A percentile compares a stretch with the other conserved stretches of the same genome.
phyloP scores from a whole-genome alignment of 2,888 invertebrate genomes.

The Melieria crassipennis region DNA sequence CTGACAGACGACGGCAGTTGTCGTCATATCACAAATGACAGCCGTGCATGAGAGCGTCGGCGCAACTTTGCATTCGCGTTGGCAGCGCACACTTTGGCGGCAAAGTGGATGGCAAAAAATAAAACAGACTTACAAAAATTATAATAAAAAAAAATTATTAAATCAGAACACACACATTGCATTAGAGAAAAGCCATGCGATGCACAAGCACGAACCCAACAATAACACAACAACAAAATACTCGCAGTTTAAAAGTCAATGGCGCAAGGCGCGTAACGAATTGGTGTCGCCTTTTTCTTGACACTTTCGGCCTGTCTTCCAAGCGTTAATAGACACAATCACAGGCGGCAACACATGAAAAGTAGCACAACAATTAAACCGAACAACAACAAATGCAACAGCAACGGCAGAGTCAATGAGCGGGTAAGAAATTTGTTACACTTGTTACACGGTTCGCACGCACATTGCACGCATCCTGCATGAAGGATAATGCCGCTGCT shows the following conservation, averaged over 20 bases:
- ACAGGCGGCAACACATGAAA: not conserved
- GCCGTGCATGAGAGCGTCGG: too few relatives aligned
- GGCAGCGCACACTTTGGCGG: too few relatives aligned
- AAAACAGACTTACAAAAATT: too few relatives aligned
- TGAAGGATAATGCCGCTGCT: too few relatives aligned
- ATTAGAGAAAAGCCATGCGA: too few relatives aligned
- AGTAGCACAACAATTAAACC: not conserved
- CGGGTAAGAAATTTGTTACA: conserved; percentile 37
- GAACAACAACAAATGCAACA: not conserved
- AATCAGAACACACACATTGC: too few relatives aligned
- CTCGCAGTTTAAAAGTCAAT: too few relatives aligned
- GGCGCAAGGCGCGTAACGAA: conserved; percentile 53
- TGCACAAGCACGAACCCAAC: not conserved
- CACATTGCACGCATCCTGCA: conserved; percentile 19
- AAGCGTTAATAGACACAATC: not conserved
- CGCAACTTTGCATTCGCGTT: too few relatives aligned
- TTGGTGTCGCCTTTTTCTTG: conserved; percentile 57
- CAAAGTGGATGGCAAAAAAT: too few relatives aligned
- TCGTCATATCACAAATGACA: too few relatives aligned
- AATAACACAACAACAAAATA: not conserved
- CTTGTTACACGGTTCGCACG: conserved; percentile 42
- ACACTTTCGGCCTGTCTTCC: conserved; percentile 26
- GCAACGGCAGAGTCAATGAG: conserved; percentile 16
- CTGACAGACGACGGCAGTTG: too few relatives aligned
- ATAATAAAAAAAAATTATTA: too few relatives aligned